phyloP scores from a whole-genome alignment of 2,113 vertebrate genomes.

The Proteles cristata region DNA sequence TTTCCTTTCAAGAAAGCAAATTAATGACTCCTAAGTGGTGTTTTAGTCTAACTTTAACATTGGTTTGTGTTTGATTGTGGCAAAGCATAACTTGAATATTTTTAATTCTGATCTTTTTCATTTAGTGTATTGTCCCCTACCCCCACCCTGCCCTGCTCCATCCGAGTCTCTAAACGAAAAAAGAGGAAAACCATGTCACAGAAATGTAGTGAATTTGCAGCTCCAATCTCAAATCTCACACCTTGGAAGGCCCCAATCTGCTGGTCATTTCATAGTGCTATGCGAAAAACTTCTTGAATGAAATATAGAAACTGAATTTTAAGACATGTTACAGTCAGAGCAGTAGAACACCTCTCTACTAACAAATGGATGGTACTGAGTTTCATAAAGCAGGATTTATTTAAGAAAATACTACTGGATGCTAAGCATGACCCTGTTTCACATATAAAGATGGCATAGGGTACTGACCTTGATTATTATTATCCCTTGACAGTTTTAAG shows the following conservation, averaged over 20 bases:
- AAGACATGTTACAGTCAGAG: neutral
- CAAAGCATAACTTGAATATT: neutral
- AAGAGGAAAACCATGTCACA: neutral
- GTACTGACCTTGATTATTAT: neutral
- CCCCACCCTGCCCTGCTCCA: neutral
- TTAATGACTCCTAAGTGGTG: neutral
- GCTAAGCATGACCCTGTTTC: neutral
- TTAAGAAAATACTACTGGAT: neutral
- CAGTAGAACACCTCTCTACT: neutral
- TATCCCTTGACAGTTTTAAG: neutral
- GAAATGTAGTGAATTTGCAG: conserved; percentile 31
- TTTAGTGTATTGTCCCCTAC: neutral
- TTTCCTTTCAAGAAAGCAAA: conserved; percentile 40
- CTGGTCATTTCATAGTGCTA: conserved; percentile 34
- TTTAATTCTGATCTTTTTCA: conserved; percentile 19
- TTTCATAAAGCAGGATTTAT: neutral
- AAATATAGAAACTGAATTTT: conserved; percentile 61
- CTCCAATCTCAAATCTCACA: conserved; percentile 35
- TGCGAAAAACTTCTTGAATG: conserved; percentile 49
- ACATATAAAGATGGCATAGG: neutral
- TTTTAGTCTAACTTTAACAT: conserved; percentile 10
- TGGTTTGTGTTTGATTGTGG: neutral
- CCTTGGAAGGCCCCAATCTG: neutral
- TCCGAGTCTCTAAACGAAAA: neutral
- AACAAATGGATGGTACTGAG: neutral